Conservation (phyloP, 2,797 vertebrate genomes). For the Platyrinchus mystaceus region DNA sequence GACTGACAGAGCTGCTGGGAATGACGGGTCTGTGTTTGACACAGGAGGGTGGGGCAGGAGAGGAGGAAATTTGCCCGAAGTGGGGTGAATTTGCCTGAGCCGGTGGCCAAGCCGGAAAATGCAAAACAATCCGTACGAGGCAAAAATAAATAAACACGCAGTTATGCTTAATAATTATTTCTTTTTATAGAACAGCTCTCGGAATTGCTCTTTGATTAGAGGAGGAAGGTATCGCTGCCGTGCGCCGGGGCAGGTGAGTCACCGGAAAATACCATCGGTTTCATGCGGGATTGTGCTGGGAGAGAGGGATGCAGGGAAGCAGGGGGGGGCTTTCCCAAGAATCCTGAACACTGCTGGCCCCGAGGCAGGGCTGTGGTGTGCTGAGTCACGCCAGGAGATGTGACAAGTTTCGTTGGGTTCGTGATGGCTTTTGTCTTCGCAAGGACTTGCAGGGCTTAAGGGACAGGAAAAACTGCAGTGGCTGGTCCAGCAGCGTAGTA, state of each 20-base stretch:
- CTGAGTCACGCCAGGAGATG: not conserved
- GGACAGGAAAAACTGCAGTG: slow-evolving; percentile 3
- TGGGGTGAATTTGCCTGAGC: not conserved
- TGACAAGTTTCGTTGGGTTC: not conserved
- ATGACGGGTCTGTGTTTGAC: not conserved
- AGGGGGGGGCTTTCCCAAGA: not conserved
- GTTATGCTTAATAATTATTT: not conserved
- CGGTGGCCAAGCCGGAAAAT: not conserved
- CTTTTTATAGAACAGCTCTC: not conserved
- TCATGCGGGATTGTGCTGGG: accelerated
- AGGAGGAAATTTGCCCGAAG: not conserved
- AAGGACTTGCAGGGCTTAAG: not conserved
- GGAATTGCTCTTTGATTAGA: not conserved
- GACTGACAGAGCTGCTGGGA: not conserved
- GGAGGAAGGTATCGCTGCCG: accelerated
- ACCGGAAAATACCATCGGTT: not conserved
- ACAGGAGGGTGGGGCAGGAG: not conserved
- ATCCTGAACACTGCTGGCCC: not conserved
- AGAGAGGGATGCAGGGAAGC: not conserved
- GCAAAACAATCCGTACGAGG: not conserved
- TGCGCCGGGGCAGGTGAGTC: not conserved
- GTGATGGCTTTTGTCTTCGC: not conserved
- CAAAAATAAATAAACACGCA: accelerated
- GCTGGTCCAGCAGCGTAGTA: not conserved
- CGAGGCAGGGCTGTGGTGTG: not conserved